Conservation (phyloP, 2,888 invertebrate genomes). For the Onthophagus sagittarius region DNA sequence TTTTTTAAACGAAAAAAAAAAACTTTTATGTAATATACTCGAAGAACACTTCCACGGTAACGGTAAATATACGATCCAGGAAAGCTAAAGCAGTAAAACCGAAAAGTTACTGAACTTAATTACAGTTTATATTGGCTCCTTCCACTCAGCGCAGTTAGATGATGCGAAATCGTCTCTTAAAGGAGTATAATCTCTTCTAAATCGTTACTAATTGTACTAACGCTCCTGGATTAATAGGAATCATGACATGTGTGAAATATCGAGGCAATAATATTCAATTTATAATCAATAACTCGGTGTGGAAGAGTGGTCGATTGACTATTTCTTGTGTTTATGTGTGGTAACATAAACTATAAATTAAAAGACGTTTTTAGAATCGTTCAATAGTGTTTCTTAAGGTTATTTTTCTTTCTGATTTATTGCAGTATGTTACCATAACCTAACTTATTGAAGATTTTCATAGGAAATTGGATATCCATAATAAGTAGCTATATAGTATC, state of each 20-base stretch:
- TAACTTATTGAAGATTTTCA: too few species aligned
- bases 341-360: too few species aligned
- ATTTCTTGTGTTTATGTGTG: background rate
- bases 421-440: too few species aligned
- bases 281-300: background rate
- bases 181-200: background rate
- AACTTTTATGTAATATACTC: constrained; percentile 14
- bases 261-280: background rate
- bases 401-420: too few species aligned
- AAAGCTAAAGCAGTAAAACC: background rate
- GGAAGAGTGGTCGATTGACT: background rate
- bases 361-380: too few species aligned
- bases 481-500: too few species aligned
- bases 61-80: background rate
- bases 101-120: background rate
- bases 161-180: background rate
- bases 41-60: background rate
- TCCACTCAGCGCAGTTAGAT: background rate
- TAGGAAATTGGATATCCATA: too few species aligned
- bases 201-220: background rate
- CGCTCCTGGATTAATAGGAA: background rate
- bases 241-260: background rate
- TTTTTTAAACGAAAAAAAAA: background rate
- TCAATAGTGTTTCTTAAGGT: too few species aligned
- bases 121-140: background rate